Conservation (phyloP, 1,140 invertebrate genomes). For the Anagrus nilaparvatae region DNA sequence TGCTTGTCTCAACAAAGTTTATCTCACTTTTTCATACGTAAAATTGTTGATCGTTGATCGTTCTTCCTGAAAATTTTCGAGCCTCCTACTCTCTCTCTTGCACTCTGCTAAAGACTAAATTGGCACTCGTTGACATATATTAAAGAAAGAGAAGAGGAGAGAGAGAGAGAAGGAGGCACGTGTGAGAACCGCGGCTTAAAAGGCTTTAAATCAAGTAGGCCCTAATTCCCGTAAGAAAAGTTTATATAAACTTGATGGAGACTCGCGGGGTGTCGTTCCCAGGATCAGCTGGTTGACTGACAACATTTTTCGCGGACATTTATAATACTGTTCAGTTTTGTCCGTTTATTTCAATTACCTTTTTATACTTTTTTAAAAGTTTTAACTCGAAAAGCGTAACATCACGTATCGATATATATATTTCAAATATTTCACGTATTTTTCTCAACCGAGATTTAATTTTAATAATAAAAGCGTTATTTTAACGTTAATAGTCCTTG, state of each 20-base stretch:
- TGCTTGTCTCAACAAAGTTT: conserved; percentile 31
- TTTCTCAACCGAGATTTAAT: no score
- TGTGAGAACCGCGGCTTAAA: conserved; percentile 37
- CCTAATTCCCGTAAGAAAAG: conserved; percentile 40
- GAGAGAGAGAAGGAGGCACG: conserved; percentile 8
- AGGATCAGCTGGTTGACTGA: conserved; percentile 41
- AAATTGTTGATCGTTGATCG: no score
- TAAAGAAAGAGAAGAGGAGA: neutral
- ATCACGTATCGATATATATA: no score
- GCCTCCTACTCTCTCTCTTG: no score
- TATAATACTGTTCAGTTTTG: conserved; percentile 31
- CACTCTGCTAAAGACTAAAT: conserved; percentile 29
- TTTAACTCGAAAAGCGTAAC: no score
- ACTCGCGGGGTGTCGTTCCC: conserved; percentile 37
- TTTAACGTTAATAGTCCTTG: no score
- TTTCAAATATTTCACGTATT: no score
- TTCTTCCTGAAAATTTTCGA: no score
- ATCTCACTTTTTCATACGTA: conserved; percentile 14
- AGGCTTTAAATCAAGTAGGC: conserved; percentile 39
- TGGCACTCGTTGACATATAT: conserved; percentile 20
- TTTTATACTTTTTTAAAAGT: no score
- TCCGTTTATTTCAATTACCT: no score
- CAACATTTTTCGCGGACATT: conserved; percentile 37
- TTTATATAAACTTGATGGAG: no score
- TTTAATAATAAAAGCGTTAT: no score